phyloP scores from a whole-genome alignment of 35 echinoderm and acorn worm species.

The Heliocidaris tuberculata region DNA sequence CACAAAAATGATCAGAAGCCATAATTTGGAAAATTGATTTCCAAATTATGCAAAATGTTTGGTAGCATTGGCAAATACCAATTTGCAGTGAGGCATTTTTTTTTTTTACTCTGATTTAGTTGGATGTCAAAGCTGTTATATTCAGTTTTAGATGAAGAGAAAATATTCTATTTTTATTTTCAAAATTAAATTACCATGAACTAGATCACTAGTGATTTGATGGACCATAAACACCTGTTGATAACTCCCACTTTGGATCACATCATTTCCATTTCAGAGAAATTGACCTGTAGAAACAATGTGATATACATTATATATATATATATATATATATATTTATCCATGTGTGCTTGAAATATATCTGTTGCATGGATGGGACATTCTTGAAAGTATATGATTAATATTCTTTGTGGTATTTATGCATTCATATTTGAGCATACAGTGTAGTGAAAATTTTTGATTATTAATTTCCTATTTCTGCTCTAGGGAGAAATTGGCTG shows the following conservation, averaged over 20 bases:
- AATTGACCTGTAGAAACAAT: background rate
- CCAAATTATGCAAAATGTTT: background rate
- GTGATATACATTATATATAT: too few relatives aligned
- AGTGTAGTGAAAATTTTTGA: too few relatives aligned
- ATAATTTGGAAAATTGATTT: background rate
- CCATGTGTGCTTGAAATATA: too few relatives aligned
- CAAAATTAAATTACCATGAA: background rate
- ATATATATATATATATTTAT: too few relatives aligned
- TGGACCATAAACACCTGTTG: background rate
- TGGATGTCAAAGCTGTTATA: background rate
- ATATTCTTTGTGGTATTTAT: too few relatives aligned
- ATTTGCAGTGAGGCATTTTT: background rate
- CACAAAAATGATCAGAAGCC: background rate
- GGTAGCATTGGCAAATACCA: background rate
- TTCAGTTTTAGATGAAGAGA: too few relatives aligned
- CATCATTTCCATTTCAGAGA: background rate
- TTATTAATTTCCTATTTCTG: too few relatives aligned
- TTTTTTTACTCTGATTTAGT: background rate
- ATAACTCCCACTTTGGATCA: background rate
- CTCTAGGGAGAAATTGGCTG: too few relatives aligned
- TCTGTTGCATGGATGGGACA: too few relatives aligned
- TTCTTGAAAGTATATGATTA: too few relatives aligned
- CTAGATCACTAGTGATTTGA: background rate
- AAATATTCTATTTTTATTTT: background rate
- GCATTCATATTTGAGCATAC: too few relatives aligned